Evolutionary conservation across 2,797 vertebrate genomes (phyloP), one percentile per base, ranked within the genome.

Genomic region (Betta splendens): DNA sequence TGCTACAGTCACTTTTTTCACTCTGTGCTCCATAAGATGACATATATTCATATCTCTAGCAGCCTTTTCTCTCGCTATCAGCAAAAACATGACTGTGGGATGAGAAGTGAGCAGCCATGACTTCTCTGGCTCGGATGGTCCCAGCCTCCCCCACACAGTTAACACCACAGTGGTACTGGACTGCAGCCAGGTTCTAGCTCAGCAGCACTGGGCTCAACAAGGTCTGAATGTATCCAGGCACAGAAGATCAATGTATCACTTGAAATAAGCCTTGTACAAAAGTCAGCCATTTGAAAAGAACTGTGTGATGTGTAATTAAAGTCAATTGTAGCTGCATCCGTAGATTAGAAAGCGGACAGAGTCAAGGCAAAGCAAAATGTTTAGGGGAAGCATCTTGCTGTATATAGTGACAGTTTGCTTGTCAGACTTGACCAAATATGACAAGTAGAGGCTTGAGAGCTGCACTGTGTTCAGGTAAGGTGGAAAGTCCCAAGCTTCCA

Each of bases 1-100:
- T 64, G 38, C 25, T 58, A 64, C 53, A 73, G 66, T 80, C 63
- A 25, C 58, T 81, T 75, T 83, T 73, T 83, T 77, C 69, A 75
- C 78, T 69, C 23, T 20, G 65, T 40, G 77, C 69, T 62, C 40
- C 29, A 64, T 71, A 76, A 75, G 47, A 45, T 75, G 77, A 81
- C 73, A 81, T 56, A 75, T 58, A 59, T 67, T 85, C 78, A 67
- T 75, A 68, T 81, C 57, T 67, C 60, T 59, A 59, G 49, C 35
- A 1, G 8, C 31, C 40, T 17, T 66, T 70, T 82, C 79, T 61
- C 62, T 72, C 68, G 45, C 73, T 68, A 72, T 83, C 78, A 81
- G 77, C 64, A 80, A 74, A 85, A 84, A 69, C 44, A 17, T 46
- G 29, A 58, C 47, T 40, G 16, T 44, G 39, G 61, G 47, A 62